Evolutionary conservation across 2,888 invertebrate genomes (phyloP).

Genomic region (Orchesella flavescens): DNA sequence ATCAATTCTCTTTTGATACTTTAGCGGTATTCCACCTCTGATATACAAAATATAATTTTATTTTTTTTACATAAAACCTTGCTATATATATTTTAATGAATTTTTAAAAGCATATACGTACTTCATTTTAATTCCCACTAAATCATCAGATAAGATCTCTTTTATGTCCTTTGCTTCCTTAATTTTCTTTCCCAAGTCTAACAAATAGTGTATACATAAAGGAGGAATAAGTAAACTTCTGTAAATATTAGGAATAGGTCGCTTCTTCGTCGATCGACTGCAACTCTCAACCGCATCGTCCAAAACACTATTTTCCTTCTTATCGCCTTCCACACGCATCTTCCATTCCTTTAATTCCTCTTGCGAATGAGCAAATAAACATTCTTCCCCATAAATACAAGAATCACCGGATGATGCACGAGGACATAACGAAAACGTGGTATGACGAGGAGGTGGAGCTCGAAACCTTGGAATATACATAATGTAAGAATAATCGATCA

Average conservation of each 20-base stretch:
- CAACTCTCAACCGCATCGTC: slow-evolving; percentile 15
- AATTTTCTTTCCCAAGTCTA: slow-evolving; percentile 66
- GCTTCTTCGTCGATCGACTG: slow-evolving; percentile 32
- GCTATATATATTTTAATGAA: slow-evolving; percentile 1
- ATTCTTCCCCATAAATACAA: slow-evolving; percentile 82
- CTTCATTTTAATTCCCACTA: slow-evolving; percentile 67
- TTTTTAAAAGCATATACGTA: slow-evolving; percentile 33
- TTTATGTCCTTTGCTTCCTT: slow-evolving; percentile 65
- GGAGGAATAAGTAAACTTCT: slow-evolving; percentile 46
- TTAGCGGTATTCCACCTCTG: slow-evolving; percentile 29
- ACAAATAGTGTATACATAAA: slow-evolving; percentile 65
- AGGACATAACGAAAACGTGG: slow-evolving; percentile 68
- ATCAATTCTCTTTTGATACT: slow-evolving; percentile 44
- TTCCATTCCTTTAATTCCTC: slow-evolving; percentile 85
- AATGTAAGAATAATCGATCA: background rate
- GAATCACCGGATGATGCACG: slow-evolving; percentile 72
- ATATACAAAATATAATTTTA: background rate
- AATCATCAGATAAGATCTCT: slow-evolving; percentile 66
- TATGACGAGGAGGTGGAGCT: slow-evolving; percentile 67
- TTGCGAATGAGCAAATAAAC: slow-evolving; percentile 83
- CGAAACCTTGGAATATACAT: slow-evolving; percentile 59
- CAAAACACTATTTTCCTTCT: slow-evolving; percentile 22
- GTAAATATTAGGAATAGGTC: slow-evolving; percentile 47
- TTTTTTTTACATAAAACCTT: slow-evolving; percentile 1
- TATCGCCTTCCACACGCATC: slow-evolving; percentile 73